These are phyloP conservation scores for Melanocharis versteri DNA, from an alignment of 2,113 vertebrate species.

Conservation along the genomic window DNA sequence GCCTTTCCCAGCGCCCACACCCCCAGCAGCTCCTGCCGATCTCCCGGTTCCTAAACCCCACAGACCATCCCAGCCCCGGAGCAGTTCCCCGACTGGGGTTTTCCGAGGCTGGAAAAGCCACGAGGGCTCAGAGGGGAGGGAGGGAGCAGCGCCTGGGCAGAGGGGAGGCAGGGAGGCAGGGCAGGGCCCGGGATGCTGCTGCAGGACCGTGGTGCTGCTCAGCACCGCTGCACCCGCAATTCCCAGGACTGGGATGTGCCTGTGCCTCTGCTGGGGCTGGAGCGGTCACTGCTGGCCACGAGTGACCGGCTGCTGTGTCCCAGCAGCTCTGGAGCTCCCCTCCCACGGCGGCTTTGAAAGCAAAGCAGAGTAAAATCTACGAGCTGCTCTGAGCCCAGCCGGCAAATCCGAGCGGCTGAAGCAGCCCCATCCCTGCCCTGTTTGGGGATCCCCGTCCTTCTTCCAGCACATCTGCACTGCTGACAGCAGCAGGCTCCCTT, in stretches of 20 bases:
- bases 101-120: background rate
- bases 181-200: background rate
- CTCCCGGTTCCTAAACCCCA: background rate
- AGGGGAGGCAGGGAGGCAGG: background rate
- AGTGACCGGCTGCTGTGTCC: background rate
- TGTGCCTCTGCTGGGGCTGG: background rate
- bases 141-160: background rate
- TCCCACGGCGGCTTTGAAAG: background rate
- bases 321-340: background rate
- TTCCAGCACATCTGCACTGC: background rate
- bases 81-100: background rate
- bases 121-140: background rate
- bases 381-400: background rate
- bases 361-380: background rate
- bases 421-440: background rate
- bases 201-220: slow-evolving; percentile 31
- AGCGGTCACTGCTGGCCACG: background rate
- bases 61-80: background rate
- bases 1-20: background rate
- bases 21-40: background rate
- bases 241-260: background rate
- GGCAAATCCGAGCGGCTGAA: background rate
- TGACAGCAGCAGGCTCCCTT: background rate
- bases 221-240: slow-evolving; percentile 48
- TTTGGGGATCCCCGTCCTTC: background rate